Evolutionary conservation across 2,797 vertebrate species (phyloP).

Genomic region (Notolabrus celidotus): DNA sequence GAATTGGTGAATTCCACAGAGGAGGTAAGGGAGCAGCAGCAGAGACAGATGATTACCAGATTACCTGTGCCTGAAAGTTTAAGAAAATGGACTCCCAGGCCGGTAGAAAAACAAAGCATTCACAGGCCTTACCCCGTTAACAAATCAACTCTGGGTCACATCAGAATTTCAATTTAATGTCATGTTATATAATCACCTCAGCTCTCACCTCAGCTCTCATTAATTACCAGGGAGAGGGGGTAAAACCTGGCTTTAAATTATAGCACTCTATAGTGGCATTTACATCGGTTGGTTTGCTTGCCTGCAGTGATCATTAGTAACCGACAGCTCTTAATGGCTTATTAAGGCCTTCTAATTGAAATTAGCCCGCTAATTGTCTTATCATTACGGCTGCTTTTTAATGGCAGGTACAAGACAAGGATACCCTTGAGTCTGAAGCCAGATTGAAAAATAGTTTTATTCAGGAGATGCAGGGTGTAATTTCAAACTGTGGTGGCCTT

Average conservation of each 20-base stretch:
- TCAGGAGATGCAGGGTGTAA: background rate
- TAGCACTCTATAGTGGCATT: slow-evolving; percentile 43
- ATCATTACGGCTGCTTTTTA: slow-evolving; percentile 60
- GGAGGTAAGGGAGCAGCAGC: slow-evolving; percentile 27
- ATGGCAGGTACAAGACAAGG: slow-evolving; percentile 49
- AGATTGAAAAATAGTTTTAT: slow-evolving; percentile 21
- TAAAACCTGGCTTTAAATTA: slow-evolving; percentile 56
- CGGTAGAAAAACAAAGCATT: slow-evolving; percentile 53
- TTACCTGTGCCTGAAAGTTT: slow-evolving; percentile 47
- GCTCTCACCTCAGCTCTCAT: slow-evolving; percentile 50
- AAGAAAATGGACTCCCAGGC: slow-evolving; percentile 41
- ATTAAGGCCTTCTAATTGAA: slow-evolving; percentile 60
- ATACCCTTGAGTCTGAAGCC: slow-evolving; percentile 23
- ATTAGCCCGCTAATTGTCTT: slow-evolving; percentile 68
- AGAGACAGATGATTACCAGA: slow-evolving; percentile 66
- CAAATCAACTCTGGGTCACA: slow-evolving; percentile 57
- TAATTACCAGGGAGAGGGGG: slow-evolving; percentile 56
- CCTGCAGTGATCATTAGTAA: slow-evolving; percentile 57
- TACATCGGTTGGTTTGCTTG: slow-evolving; percentile 49
- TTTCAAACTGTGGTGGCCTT: background rate
- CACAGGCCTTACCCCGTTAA: slow-evolving; percentile 57
- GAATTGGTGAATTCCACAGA: slow-evolving; percentile 51
- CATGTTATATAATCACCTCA: slow-evolving; percentile 53
- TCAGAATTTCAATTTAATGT: slow-evolving; percentile 41
- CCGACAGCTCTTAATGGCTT: slow-evolving; percentile 54